These are phyloP conservation scores for Pachycephala philippinensis DNA, from an alignment of 2,113 vertebrate genomes.

Conservation along the genomic window DNA sequence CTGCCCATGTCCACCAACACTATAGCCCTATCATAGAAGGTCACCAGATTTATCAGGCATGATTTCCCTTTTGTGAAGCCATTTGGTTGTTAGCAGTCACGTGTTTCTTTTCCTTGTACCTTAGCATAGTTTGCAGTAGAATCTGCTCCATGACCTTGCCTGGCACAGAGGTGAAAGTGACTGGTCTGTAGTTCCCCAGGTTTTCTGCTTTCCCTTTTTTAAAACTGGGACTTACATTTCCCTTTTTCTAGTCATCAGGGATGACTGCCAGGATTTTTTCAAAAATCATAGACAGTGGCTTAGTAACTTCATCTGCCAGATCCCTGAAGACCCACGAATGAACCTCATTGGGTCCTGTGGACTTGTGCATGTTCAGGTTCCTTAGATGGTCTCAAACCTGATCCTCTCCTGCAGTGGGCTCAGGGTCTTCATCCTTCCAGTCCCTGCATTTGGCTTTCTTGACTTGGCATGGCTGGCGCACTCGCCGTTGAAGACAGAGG, in stretches of 20 bases:
- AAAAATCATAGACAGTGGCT: background rate
- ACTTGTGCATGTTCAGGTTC: background rate
- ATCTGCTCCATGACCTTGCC: background rate
- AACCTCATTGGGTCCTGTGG: background rate
- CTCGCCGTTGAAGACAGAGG: background rate
- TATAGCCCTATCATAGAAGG: background rate
- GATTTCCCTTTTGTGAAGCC: background rate
- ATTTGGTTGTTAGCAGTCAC: background rate
- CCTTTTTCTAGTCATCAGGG: background rate
- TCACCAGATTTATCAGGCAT: background rate
- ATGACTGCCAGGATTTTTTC: background rate
- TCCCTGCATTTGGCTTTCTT: rapidly evolving
- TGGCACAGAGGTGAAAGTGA: background rate
- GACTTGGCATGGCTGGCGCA: background rate
- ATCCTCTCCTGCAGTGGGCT: background rate
- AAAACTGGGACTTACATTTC: background rate
- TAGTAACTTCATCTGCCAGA: background rate
- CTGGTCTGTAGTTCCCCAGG: background rate
- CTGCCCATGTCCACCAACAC: background rate
- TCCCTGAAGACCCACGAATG: background rate
- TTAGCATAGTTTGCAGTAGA: background rate
- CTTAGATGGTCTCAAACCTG: background rate
- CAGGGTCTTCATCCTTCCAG: background rate
- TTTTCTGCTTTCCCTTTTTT: background rate
- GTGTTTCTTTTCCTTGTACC: background rate